phyloP scores from a whole-genome alignment of 2,888 invertebrate genomes.

The Scrobipalpa atriplicella region DNA sequence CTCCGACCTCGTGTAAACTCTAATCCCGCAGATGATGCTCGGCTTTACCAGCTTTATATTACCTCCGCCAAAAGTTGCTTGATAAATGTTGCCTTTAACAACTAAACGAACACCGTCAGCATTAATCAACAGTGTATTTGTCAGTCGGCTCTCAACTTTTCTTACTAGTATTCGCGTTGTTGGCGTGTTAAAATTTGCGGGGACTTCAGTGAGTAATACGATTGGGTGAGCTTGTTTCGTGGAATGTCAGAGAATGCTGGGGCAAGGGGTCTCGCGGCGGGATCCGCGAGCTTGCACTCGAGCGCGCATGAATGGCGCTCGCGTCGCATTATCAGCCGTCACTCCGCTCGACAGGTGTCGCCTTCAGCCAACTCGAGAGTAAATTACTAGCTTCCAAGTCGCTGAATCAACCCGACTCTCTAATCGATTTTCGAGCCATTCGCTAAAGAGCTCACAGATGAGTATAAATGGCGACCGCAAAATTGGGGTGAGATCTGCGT shows the following conservation, averaged over 20 bases:
- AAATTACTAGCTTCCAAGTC: slow-evolving; percentile 80
- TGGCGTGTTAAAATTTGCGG: neutral
- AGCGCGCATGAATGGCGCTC: slow-evolving; percentile 73
- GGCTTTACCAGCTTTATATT: slow-evolving; percentile 77
- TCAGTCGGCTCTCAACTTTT: slow-evolving; percentile 27
- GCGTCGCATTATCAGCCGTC: slow-evolving; percentile 80
- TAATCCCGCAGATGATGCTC: slow-evolving; percentile 78
- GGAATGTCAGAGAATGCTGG: slow-evolving; percentile 42
- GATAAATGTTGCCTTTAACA: slow-evolving; percentile 61
- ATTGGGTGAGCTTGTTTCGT: slow-evolving; percentile 15
- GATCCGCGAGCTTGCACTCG: slow-evolving; percentile 60
- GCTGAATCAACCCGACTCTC: slow-evolving; percentile 76
- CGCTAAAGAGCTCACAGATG: slow-evolving; percentile 56
- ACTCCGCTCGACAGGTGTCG: slow-evolving; percentile 80
- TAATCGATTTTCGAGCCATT: slow-evolving; percentile 76
- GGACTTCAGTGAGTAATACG: slow-evolving; percentile 12
- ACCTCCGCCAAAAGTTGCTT: slow-evolving; percentile 66
- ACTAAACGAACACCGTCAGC: slow-evolving; percentile 37
- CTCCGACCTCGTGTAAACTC: slow-evolving; percentile 74
- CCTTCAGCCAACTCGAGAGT: slow-evolving; percentile 81
- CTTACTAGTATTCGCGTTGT: slow-evolving; percentile 11
- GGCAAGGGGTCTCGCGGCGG: slow-evolving; percentile 36
- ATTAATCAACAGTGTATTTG: slow-evolving; percentile 34
- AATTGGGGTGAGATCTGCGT: slow-evolving; percentile 33
- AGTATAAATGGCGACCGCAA: slow-evolving; percentile 53